These are phyloP conservation scores for Potamarius usumacintae DNA, from an alignment of 2,113 vertebrate genomes.

Conservation along the genomic window DNA sequence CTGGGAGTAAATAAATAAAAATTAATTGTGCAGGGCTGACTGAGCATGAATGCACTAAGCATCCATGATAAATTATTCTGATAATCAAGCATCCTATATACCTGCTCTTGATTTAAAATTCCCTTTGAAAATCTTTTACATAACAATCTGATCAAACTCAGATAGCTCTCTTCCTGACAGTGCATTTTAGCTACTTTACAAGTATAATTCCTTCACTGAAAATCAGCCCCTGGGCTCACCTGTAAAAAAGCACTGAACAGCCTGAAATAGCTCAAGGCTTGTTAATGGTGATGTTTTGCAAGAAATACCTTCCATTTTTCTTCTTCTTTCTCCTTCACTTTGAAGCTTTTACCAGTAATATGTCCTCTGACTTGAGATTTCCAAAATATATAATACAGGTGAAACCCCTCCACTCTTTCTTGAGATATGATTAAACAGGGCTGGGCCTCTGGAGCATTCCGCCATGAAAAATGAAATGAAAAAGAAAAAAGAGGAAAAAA, in stretches of 20 bases:
- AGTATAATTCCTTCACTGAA: slow-evolving; percentile 41
- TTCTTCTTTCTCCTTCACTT: slow-evolving; percentile 1
- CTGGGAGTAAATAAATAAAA: too few relatives aligned
- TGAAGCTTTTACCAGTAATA: slow-evolving; percentile 17
- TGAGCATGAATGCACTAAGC: not conserved
- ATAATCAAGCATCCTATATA: not conserved
- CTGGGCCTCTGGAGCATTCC: not conserved
- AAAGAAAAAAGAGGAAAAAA: not conserved
- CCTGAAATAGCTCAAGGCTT: slow-evolving; percentile 8
- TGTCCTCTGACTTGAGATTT: slow-evolving; percentile 15
- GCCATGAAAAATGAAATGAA: slow-evolving; percentile 17
- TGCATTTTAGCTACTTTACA: slow-evolving; percentile 32
- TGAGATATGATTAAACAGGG: slow-evolving; percentile 16
- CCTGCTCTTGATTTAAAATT: slow-evolving; percentile 5
- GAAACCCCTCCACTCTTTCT: not conserved
- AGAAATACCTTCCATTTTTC: slow-evolving; percentile 3
- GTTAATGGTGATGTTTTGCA: slow-evolving; percentile 18
- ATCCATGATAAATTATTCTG: not conserved
- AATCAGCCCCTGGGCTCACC: slow-evolving; percentile 13
- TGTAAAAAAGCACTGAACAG: slow-evolving; percentile 10
- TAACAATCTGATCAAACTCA: slow-evolving; percentile 41
- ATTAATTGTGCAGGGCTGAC: too few relatives aligned
- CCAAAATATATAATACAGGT: slow-evolving; percentile 25
- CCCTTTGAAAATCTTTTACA: slow-evolving; percentile 34
- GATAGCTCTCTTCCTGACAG: slow-evolving; percentile 21